Conservation (phyloP, 2,888 invertebrate genomes). For the Seira sanloemensis region DNA sequence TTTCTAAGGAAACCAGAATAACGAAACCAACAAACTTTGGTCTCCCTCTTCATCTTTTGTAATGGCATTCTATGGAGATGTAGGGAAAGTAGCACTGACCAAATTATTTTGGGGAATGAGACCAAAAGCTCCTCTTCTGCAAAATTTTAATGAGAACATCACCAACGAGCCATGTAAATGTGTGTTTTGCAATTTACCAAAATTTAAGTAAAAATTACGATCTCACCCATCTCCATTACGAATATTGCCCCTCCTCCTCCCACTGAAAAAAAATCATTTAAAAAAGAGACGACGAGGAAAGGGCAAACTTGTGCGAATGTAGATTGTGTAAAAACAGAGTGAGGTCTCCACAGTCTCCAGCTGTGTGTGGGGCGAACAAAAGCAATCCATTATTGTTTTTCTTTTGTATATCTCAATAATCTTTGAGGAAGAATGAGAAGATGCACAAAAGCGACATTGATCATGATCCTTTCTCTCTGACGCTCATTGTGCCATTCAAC, state of each 20-base stretch:
- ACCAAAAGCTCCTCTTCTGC: no score
- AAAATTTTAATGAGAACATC: no score
- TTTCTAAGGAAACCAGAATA: no score
- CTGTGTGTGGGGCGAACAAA: background rate
- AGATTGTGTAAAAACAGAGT: background rate
- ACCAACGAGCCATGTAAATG: no score
- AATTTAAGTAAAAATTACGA: background rate
- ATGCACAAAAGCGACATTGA: slow-evolving; percentile 8
- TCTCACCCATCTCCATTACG: background rate
- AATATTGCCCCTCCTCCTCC: no score
- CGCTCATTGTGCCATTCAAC: slow-evolving; percentile 9
- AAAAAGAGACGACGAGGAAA: background rate
- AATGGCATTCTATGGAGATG: no score
- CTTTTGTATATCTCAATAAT: background rate
- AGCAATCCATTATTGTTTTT: background rate
- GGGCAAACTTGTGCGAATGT: background rate
- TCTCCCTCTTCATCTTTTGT: no score
- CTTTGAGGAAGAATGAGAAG: background rate
- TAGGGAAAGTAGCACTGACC: no score
- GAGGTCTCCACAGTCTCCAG: background rate
- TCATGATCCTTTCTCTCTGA: background rate
- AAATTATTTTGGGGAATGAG: no score
- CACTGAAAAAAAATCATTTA: no score
- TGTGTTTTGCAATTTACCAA: no score
- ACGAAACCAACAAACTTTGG: no score